These are phyloP conservation scores for Seriola quinqueradiata DNA, from an alignment of 2,113 vertebrate genomes.

Conservation along the genomic window DNA sequence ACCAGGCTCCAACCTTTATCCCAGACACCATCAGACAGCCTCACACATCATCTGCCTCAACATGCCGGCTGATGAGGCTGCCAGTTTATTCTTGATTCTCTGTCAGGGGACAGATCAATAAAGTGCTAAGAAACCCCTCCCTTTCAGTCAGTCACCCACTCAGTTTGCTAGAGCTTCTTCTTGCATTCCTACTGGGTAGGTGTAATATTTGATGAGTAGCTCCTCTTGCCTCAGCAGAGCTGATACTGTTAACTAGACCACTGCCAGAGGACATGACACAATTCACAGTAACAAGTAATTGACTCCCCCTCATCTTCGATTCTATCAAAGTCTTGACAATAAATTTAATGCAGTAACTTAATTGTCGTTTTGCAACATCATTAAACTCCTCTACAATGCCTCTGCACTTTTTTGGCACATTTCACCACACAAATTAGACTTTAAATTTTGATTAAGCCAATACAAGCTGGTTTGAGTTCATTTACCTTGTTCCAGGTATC, in stretches of 20 bases:
- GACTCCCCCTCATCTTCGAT: conserved; percentile 8
- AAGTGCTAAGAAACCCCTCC: conserved; percentile 50
- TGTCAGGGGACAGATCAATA: conserved; percentile 64
- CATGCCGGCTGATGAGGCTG: conserved; percentile 38
- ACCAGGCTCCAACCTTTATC: conserved; percentile 3
- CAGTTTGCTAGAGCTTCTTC: conserved; percentile 25
- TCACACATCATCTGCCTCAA: conserved; percentile 60
- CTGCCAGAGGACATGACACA: conserved; percentile 30
- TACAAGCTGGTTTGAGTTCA: neutral
- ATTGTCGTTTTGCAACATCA: neutral
- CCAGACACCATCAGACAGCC: conserved; percentile 36
- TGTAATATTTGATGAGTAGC: conserved; percentile 46
- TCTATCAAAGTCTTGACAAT: neutral
- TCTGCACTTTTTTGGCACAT: neutral
- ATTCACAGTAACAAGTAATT: conserved; percentile 18
- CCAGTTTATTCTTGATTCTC: conserved; percentile 41
- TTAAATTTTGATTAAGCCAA: neutral
- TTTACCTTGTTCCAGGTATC: conserved; percentile 86
- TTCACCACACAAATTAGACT: neutral
- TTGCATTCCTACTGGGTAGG: conserved; percentile 14
- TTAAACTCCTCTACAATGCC: neutral
- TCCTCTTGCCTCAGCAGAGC: conserved; percentile 18
- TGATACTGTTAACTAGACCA: conserved; percentile 29
- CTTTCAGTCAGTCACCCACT: conserved; percentile 4
- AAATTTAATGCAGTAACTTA: neutral